A percentile compares a stretch with the other conserved stretches of the same genome.
These are phyloP conservation scores for Petrolisthes cinctipes DNA, from an alignment of 2,888 invertebrate species.

Conservation along the genomic window DNA sequence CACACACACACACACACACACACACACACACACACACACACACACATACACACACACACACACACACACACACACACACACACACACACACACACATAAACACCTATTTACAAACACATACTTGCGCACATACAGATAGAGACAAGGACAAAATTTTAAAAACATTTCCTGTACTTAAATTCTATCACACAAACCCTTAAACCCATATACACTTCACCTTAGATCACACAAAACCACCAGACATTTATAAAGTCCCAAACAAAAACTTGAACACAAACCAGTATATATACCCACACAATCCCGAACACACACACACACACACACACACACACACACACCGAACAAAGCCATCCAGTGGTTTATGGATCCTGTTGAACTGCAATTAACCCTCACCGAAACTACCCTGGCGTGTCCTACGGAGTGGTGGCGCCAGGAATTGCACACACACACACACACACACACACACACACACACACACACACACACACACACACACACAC, in stretches of 20 bases:
- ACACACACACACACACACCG: neutral
- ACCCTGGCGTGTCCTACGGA: neutral
- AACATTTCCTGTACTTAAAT: no score
- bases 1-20: neutral
- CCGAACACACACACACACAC: neutral
- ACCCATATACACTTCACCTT: no score
- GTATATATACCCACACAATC: no score
- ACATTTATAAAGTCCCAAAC: no score
- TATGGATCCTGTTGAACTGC: slow-evolving; percentile 35
- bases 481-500: slow-evolving; percentile 6
- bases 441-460: neutral
- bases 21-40: neutral
- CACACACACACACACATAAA: slow-evolving; percentile 5
- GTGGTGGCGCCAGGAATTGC: neutral
- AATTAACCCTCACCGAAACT: slow-evolving; percentile 16
- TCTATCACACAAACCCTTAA: no score
- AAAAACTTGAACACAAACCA: no score
- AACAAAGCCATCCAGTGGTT: neutral
- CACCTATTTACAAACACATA: neutral
- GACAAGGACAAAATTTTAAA: neutral
- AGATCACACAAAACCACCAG: no score
- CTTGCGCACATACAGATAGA: neutral
- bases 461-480: slow-evolving; percentile 10
- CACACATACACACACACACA: neutral
- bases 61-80: neutral